Evolutionary conservation across 2,888 invertebrate genomes (phyloP).

Genomic region (Tribolium freemani): DNA sequence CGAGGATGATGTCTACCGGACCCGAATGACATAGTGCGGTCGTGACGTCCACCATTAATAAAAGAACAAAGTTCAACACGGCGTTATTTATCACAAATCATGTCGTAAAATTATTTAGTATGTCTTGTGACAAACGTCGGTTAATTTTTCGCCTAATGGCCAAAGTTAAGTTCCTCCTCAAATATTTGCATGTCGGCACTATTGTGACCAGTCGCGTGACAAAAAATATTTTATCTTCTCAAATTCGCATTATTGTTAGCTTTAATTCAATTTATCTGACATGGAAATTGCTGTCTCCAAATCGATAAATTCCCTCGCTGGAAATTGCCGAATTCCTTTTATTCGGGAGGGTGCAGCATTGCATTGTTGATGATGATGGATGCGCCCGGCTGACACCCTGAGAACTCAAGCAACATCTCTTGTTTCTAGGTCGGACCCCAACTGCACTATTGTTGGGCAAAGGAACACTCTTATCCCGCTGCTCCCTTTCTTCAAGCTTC

Average conservation of each 20-base stretch:
- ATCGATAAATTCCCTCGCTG: conserved; percentile 31
- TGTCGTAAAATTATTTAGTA: background rate
- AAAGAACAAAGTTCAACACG: conserved; percentile 10
- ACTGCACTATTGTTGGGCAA: conserved; percentile 42
- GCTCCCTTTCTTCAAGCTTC: conserved; percentile 39
- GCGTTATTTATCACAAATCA: background rate
- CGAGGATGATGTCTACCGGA: background rate
- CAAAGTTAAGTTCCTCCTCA: background rate
- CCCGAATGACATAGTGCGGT: conserved; percentile 13
- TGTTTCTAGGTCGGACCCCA: conserved; percentile 53
- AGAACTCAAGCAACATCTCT: conserved; percentile 56
- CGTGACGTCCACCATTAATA: conserved; percentile 15
- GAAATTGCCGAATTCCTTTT: conserved; percentile 46
- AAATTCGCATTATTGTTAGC: conserved; percentile 13
- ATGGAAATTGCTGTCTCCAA: conserved; percentile 22
- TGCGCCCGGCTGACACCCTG: conserved; percentile 59
- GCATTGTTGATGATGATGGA: conserved; percentile 60
- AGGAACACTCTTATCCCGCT: conserved; percentile 8
- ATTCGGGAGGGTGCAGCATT: conserved; percentile 54
- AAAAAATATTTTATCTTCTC: conserved; percentile 28
- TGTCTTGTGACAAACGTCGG: background rate
- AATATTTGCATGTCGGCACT: conserved; percentile 18
- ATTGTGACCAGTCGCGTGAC: conserved; percentile 13
- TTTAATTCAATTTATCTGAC: conserved; percentile 10
- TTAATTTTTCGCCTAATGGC: no score